Conservation (phyloP, 2,113 vertebrate genomes). For the Oryzias javanicus region DNA sequence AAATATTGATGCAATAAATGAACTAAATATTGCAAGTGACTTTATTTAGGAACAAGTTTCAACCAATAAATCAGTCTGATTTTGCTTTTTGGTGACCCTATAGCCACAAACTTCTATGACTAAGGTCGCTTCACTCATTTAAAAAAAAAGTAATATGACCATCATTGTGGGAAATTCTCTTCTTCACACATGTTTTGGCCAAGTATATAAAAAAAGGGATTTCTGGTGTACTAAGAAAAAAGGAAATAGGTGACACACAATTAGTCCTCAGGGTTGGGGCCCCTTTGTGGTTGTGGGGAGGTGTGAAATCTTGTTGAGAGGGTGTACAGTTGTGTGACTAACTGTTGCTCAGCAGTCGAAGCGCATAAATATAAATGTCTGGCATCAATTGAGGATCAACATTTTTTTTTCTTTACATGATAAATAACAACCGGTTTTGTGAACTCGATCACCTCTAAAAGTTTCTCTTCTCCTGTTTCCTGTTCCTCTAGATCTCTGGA, state of each 20-base stretch:
- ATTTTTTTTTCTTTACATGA: background rate
- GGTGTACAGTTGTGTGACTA: constrained; percentile 43
- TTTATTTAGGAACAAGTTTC: no score
- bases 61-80: no score
- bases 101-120: constrained; percentile 28
- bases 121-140: constrained; percentile 35
- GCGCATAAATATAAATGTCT: background rate
- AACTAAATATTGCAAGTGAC: no score
- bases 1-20: no score
- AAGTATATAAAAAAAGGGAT: constrained; percentile 24
- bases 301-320: constrained; percentile 21
- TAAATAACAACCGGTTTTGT: background rate
- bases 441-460: constrained; percentile 6
- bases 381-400: background rate
- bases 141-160: constrained; percentile 27
- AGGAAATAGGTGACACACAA: constrained; percentile 56
- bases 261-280: constrained; percentile 30
- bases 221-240: constrained; percentile 32
- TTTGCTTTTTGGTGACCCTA: constrained; percentile 12
- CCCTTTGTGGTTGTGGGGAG: constrained; percentile 41
- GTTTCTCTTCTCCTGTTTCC: constrained; percentile 16
- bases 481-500: constrained; percentile 62
- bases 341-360: constrained; percentile 32
- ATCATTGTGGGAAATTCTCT: constrained; percentile 46
- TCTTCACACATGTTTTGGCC: constrained; percentile 18